Percentiles rank a stretch among this genome's conserved stretches.
Conservation (phyloP, 2,888 invertebrate species). For the Dexiosoma caninum region DNA sequence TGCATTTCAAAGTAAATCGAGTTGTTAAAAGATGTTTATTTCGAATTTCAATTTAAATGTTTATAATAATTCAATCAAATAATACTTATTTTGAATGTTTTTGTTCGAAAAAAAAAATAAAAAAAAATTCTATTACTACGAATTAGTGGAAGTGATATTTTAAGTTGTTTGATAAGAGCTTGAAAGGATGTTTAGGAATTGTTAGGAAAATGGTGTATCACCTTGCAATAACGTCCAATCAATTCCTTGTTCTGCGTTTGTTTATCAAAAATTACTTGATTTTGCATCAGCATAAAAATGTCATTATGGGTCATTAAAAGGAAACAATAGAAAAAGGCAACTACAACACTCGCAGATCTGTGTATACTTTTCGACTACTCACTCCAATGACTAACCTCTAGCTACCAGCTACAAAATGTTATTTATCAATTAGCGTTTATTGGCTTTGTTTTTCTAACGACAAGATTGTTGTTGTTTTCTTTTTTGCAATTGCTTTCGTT, state of each 20-base stretch:
- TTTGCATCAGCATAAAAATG: background rate
- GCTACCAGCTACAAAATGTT: slow-evolving; percentile 32
- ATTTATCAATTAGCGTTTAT: slow-evolving; percentile 56
- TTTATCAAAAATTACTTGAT: background rate
- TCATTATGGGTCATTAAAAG: slow-evolving; percentile 42
- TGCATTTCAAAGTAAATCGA: slow-evolving; percentile 42
- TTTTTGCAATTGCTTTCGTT: background rate
- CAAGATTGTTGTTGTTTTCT: slow-evolving; percentile 3
- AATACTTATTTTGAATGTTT: slow-evolving; percentile 35
- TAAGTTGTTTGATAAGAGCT: slow-evolving; percentile 8
- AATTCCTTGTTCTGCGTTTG: background rate
- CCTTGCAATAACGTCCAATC: background rate
- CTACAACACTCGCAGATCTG: background rate
- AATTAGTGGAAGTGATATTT: slow-evolving; percentile 35
- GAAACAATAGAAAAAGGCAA: background rate
- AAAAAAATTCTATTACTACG: background rate
- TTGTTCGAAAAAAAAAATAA: slow-evolving; percentile 3
- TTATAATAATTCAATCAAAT: slow-evolving; percentile 62
- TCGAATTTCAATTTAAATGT: slow-evolving; percentile 47
- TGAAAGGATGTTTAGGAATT: background rate
- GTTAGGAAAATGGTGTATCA: background rate
- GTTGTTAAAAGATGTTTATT: slow-evolving; percentile 48
- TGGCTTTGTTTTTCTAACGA: slow-evolving; percentile 45
- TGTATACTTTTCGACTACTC: background rate
- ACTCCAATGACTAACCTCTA: background rate